These are phyloP conservation scores for Darevskia nairensis DNA, from an alignment of 2,797 vertebrate species.

Conservation along the genomic window DNA sequence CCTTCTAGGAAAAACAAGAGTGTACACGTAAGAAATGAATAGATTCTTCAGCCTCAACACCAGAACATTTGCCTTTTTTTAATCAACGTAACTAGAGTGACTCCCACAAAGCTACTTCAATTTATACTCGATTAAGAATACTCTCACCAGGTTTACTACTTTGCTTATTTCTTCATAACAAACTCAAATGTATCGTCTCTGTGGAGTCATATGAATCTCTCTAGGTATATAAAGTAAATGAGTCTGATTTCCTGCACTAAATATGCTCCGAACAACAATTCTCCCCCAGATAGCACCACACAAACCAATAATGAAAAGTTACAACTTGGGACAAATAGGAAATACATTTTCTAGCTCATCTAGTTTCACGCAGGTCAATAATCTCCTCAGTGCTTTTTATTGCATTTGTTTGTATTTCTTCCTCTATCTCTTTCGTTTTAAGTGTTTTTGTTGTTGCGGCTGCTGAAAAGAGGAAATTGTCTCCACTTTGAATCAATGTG, in stretches of 20 bases:
- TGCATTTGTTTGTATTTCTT: slow-evolving; percentile 59
- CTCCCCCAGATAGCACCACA: slow-evolving; percentile 19
- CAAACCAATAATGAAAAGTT: slow-evolving; percentile 56
- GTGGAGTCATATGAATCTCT: background rate
- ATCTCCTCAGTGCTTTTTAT: slow-evolving; percentile 60
- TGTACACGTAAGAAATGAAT: background rate
- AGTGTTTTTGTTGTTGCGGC: slow-evolving; percentile 35
- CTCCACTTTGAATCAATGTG: slow-evolving; percentile 57
- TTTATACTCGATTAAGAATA: background rate
- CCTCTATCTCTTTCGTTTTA: slow-evolving; percentile 60
- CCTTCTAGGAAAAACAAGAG: background rate
- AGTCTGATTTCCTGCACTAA: slow-evolving; percentile 3
- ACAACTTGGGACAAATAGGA: slow-evolving; percentile 39
- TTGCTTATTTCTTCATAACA: background rate
- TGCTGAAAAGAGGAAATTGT: slow-evolving; percentile 71
- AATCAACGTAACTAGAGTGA: background rate
- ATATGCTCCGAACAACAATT: slow-evolving; percentile 39
- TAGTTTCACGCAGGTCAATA: slow-evolving; percentile 61
- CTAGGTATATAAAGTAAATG: slow-evolving; percentile 23
- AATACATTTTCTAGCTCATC: slow-evolving; percentile 57
- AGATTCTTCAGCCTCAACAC: background rate
- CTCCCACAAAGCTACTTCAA: background rate
- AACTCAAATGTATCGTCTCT: background rate
- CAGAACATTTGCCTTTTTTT: background rate
- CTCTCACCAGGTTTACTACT: background rate